phyloP scores from a whole-genome alignment of 37 sponge, comb jelly and placozoan genomes.

The Axinella damicornis region DNA sequence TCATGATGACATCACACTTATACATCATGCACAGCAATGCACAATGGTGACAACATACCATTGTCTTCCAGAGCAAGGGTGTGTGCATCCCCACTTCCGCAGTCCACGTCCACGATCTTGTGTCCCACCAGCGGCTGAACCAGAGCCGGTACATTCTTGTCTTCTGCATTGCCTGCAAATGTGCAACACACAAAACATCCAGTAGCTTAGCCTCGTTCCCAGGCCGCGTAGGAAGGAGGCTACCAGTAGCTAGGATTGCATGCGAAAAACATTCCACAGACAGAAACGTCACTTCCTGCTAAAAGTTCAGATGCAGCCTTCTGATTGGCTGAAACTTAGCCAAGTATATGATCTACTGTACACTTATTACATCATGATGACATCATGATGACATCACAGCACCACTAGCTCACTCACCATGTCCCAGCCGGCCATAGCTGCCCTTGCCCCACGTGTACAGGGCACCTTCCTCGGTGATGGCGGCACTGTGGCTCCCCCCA shows the following conservation, averaged over 20 bases:
- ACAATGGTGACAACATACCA: conserved; percentile 43
- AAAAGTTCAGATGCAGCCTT: no score
- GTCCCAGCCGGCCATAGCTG: conserved; percentile 88
- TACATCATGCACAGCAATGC: not conserved
- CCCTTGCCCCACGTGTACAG: conserved; percentile 97
- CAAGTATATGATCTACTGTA: no score
- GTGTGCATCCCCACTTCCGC: conserved; percentile 92
- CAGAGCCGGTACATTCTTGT: conserved; percentile 78
- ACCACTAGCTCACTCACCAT: conserved; percentile 54
- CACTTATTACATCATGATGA: no score
- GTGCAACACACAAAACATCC: not conserved
- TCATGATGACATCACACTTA: not conserved
- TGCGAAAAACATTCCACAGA: no score
- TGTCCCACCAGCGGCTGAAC: conserved; percentile 63
- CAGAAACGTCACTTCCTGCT: no score
- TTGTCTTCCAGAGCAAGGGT: conserved; percentile 83
- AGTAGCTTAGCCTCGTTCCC: no score
- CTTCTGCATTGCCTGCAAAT: conserved; percentile 75
- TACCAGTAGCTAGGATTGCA: no score
- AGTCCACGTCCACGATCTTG: conserved; percentile 74
- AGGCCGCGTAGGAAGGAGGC: no score
- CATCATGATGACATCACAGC: no score
- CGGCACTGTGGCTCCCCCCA: conserved; percentile 89
- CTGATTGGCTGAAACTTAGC: no score
- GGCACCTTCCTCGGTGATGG: conserved; percentile 80